Evolutionary conservation across 2,113 vertebrate species (phyloP), one percentile per base, ranked within the genome.

Genomic region (Ptilorrhoa leucosticta): DNA sequence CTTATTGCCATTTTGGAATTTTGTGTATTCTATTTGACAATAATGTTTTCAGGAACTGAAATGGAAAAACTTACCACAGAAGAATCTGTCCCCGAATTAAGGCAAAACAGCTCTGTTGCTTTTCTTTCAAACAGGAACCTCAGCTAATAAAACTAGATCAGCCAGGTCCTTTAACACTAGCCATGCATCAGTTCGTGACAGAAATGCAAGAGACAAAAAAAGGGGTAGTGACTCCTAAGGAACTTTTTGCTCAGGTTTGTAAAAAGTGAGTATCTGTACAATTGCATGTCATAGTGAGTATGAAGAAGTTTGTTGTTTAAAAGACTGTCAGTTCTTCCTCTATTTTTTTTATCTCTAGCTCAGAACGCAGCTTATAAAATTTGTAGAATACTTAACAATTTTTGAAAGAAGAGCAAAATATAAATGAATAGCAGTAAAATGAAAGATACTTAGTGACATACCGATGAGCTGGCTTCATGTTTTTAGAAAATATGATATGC

Each of bases 211-310:
- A 99, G 89, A 98, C 98, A 42, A 98, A 98, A 94, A 99, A 98
- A 95, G 97, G 98, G 35, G 97, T 98, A 20, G 98, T 99, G 68
- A 99, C 98, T 7, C 99, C 99, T 10, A 98, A 97, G 94, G 99
- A 99, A 92, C 98, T 99, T 79, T 99, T 99, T 97, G 97, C 98
- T 94, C 99, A 99, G 98, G 98, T 99, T 98, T 99, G 99, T 98
- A 99, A 99, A 98, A 99, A 99, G 99, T 99, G 94, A 98, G 99
- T 97, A 98, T 97, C 95, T 78, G 19, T 72, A 82, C 68, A 68
- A 51, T 24, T 88, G 53, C 51, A 33, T 17, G 4, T 89, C 69
- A 26, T 53, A 82, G 50, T 53, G 18, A 63, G 24, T 54, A 66
- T 86, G 13, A 28, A 88, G 58, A 50, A 6, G 7, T 27, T 54